Conservation (phyloP, 64 coral and sea anemone species). For the Catalaphyllia jardinei region DNA sequence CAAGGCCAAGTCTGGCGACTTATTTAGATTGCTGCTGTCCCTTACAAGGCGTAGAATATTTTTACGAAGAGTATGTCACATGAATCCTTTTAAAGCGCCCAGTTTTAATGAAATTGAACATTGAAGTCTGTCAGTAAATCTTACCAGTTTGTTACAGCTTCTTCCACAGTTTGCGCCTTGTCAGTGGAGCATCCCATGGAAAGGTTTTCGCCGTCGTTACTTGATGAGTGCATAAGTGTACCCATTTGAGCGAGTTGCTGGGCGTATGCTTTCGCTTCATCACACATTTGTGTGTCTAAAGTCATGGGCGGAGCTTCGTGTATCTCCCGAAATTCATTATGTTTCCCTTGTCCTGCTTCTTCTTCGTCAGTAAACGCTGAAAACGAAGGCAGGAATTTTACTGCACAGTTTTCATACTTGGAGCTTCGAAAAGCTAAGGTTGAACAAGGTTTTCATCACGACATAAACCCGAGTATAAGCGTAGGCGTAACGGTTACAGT, state of each 20-base stretch:
- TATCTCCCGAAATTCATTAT: conserved; percentile 63
- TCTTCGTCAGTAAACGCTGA: conserved; percentile 20
- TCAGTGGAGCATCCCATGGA: conserved; percentile 20
- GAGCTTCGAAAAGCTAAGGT: no score
- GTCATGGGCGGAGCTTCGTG: conserved; percentile 39
- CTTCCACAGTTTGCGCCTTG: background rate
- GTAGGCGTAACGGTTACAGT: no score
- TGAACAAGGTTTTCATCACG: no score
- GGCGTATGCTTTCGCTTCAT: conserved; percentile 49
- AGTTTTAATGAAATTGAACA: no score
- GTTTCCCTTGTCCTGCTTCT: conserved; percentile 17
- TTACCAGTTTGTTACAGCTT: conserved; percentile 53
- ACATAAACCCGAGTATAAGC: no score
- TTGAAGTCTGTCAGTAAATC: background rate
- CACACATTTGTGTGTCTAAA: conserved; percentile 58
- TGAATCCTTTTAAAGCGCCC: no score
- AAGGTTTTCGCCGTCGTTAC: conserved; percentile 55
- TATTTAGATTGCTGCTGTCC: no score
- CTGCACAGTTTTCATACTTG: no score
- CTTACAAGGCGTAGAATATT: no score
- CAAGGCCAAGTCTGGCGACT: no score
- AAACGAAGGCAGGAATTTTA: background rate
- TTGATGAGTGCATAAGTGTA: conserved; percentile 30
- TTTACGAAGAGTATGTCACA: no score
- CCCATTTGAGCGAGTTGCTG: conserved; percentile 15